Evolutionary conservation across 2,888 invertebrate genomes (phyloP).

Genomic region (Anoncus sp.): DNA sequence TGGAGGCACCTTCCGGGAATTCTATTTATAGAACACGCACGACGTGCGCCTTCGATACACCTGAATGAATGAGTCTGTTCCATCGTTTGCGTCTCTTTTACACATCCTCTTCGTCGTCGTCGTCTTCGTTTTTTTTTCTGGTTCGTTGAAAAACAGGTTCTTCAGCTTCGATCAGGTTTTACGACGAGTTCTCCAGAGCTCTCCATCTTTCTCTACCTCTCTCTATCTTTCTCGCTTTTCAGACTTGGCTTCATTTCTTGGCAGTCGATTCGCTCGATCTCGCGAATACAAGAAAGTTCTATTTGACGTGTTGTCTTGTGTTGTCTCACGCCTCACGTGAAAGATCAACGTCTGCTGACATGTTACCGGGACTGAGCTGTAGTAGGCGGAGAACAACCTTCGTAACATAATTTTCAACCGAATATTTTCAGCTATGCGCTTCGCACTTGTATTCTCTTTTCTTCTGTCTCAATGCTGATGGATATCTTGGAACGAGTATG

Average conservation of each 20-base stretch:
- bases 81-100: constrained; percentile 30
- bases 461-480: not conserved
- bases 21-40: constrained; percentile 77
- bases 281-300: constrained; percentile 36
- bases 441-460: not conserved
- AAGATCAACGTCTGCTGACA: constrained; percentile 1
- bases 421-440: not conserved
- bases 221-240: not conserved
- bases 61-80: constrained; percentile 61
- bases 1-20: constrained; percentile 76
- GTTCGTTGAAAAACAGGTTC: constrained; percentile 56
- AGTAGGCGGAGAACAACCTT: not conserved
- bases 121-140: constrained; percentile 22
- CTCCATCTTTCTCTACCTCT: constrained; percentile 20
- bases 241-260: constrained; percentile 21
- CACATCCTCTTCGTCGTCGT: constrained; percentile 21
- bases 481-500: not conserved
- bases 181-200: constrained; percentile 47
- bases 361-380: not conserved
- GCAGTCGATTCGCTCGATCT: constrained; percentile 20
- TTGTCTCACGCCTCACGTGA: not conserved
- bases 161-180: constrained; percentile 48
- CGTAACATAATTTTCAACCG: constrained; percentile 2
- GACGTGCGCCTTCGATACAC: constrained; percentile 62
- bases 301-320: not conserved